These are phyloP conservation scores for Electrophaes corylata DNA, from an alignment of 2,888 invertebrate species.

Conservation along the genomic window DNA sequence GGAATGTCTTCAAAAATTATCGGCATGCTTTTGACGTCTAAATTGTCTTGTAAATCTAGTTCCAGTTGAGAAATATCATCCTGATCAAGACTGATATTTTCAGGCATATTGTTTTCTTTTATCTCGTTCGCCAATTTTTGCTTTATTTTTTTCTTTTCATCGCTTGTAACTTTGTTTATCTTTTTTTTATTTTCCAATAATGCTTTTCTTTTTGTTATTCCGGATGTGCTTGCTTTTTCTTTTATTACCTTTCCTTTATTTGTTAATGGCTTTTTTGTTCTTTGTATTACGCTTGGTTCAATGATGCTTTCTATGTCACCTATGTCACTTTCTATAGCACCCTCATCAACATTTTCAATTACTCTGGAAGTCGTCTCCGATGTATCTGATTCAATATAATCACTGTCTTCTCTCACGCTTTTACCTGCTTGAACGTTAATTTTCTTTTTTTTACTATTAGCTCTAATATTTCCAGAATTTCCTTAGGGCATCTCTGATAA, in stretches of 20 bases:
- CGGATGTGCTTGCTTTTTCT: no score
- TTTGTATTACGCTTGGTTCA: no score
- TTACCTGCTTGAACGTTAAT: background rate
- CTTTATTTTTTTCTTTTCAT: background rate
- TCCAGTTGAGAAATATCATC: no score
- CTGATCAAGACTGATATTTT: no score
- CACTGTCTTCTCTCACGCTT: background rate
- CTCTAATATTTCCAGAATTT: background rate
- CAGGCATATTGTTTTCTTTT: background rate
- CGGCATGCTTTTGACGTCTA: no score
- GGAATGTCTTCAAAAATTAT: no score
- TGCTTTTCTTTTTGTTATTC: background rate
- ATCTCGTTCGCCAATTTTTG: background rate
- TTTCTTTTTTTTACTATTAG: background rate
- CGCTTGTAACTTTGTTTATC: no score
- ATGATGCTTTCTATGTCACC: no score
- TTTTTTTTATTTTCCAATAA: background rate
- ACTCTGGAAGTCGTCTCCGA: background rate
- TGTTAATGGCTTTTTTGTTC: no score
- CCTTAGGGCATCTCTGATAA: background rate
- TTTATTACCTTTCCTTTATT: no score
- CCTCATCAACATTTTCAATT: background rate
- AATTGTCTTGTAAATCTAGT: no score
- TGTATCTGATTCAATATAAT: background rate
- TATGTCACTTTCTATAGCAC: no score